phyloP scores from a whole-genome alignment of 1,140 invertebrate species.

The Apis florea region DNA sequence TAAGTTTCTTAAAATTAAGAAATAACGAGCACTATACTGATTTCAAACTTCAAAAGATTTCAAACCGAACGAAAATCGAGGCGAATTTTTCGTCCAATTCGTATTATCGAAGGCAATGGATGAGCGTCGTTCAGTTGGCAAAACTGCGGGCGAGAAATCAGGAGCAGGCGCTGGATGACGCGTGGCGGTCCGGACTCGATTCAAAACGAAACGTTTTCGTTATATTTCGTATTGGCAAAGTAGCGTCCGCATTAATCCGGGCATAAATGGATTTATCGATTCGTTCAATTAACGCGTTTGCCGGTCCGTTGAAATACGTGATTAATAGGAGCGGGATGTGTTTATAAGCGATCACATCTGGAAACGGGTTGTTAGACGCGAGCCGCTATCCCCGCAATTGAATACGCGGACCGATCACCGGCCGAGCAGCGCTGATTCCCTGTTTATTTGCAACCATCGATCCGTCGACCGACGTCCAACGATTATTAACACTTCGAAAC shows the following conservation, averaged over 20 bases:
- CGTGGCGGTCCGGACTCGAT: not conserved
- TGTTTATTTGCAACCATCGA: conserved; percentile 21
- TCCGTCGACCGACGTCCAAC: not conserved
- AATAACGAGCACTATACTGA: too few species aligned
- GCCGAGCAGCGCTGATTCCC: too few species aligned
- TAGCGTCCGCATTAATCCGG: conserved; percentile 13
- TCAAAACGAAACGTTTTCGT: conserved; percentile 16
- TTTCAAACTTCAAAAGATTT: too few species aligned
- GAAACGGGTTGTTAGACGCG: conserved; percentile 19
- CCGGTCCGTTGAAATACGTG: conserved; percentile 26
- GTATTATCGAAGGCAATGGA: not conserved
- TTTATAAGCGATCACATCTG: conserved; percentile 47
- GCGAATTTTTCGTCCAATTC: too few species aligned
- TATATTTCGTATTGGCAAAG: conserved; percentile 28
- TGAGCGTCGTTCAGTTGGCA: not conserved
- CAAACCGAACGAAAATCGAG: too few species aligned
- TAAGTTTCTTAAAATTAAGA: too few species aligned
- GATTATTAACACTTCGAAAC: conserved; percentile 8
- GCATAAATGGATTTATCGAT: conserved; percentile 30
- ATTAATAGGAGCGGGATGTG: conserved; percentile 36
- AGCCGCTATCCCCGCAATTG: too few species aligned
- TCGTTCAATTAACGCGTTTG: conserved; percentile 42
- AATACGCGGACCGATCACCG: not conserved
- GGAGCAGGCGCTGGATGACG: not conserved
- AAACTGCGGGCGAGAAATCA: not conserved